These are phyloP conservation scores for Novumbra hubbsi DNA, from an alignment of 2,797 vertebrate species.

Conservation along the genomic window DNA sequence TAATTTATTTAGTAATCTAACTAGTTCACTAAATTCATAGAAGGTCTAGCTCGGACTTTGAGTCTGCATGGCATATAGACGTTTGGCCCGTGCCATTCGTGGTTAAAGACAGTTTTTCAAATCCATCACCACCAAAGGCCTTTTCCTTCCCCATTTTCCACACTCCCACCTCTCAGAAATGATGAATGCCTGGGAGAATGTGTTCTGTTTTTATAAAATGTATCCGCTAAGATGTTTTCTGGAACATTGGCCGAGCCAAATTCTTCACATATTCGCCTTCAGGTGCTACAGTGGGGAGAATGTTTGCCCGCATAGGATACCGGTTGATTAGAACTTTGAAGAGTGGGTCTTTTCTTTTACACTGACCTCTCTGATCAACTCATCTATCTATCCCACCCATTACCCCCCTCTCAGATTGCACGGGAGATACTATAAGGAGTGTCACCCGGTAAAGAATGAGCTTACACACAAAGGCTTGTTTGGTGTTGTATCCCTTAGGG, in stretches of 20 bases:
- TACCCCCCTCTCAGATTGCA: slow-evolving; percentile 30
- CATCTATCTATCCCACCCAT: neutral
- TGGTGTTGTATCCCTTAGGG: slow-evolving; percentile 27
- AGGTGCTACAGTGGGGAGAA: slow-evolving; percentile 33
- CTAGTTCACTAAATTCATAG: neutral
- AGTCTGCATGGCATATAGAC: neutral
- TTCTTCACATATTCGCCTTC: slow-evolving; percentile 49
- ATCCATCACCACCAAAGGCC: slow-evolving; percentile 7
- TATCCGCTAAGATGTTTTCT: neutral
- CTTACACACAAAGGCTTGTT: slow-evolving; percentile 14
- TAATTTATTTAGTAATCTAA: neutral
- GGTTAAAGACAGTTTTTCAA: neutral
- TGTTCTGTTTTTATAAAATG: neutral
- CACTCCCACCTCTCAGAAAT: neutral
- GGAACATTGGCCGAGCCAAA: slow-evolving; percentile 20
- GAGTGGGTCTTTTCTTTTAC: slow-evolving; percentile 11
- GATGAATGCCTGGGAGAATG: slow-evolving; percentile 1
- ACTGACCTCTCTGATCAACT: neutral
- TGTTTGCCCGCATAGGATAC: slow-evolving; percentile 34
- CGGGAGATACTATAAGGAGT: slow-evolving; percentile 44
- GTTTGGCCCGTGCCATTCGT: neutral
- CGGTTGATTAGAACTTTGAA: slow-evolving; percentile 45
- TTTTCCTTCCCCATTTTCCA: neutral
- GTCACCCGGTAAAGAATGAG: slow-evolving; percentile 54
- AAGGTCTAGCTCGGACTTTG: neutral